Conservation (phyloP, 2,888 invertebrate species). For the Cyclophora albipunctata region DNA sequence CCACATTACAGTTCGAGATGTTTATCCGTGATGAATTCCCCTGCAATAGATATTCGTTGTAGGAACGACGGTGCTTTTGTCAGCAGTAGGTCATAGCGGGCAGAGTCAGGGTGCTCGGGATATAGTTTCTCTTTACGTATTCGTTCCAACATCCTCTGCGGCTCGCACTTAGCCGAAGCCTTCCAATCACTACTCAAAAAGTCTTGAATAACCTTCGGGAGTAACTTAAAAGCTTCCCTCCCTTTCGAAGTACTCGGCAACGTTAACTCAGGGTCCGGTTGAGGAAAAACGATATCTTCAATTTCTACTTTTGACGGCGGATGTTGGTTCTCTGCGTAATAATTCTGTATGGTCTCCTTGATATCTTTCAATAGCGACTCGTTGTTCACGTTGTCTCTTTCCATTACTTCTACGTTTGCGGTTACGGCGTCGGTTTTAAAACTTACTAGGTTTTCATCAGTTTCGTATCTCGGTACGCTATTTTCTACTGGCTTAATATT, state of each 20-base stretch:
- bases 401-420: too few relatives aligned
- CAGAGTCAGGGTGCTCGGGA: conserved; percentile 74
- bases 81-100: conserved; percentile 80
- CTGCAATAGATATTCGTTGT: conserved; percentile 84
- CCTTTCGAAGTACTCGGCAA: conserved; percentile 50
- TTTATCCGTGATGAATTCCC: conserved; percentile 79
- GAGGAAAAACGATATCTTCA: conserved; percentile 56
- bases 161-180: conserved; percentile 78
- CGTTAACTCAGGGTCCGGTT: conserved; percentile 34
- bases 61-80: conserved; percentile 89
- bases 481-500: neutral
- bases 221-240: conserved; percentile 55
- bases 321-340: neutral
- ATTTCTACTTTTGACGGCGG: conserved; percentile 39
- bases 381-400: too few relatives aligned
- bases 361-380: too few relatives aligned
- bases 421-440: too few relatives aligned
- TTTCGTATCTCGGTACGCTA: neutral
- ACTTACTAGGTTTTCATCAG: too few relatives aligned
- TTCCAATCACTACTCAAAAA: conserved; percentile 70
- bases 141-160: conserved; percentile 81
- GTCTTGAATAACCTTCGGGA: conserved; percentile 75
- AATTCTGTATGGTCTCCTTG: too few relatives aligned
- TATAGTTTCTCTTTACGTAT: conserved; percentile 78
- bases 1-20: conserved; percentile 44